Evolutionary conservation across 2,888 invertebrate genomes (phyloP).

Genomic region (Metalampra italica): DNA sequence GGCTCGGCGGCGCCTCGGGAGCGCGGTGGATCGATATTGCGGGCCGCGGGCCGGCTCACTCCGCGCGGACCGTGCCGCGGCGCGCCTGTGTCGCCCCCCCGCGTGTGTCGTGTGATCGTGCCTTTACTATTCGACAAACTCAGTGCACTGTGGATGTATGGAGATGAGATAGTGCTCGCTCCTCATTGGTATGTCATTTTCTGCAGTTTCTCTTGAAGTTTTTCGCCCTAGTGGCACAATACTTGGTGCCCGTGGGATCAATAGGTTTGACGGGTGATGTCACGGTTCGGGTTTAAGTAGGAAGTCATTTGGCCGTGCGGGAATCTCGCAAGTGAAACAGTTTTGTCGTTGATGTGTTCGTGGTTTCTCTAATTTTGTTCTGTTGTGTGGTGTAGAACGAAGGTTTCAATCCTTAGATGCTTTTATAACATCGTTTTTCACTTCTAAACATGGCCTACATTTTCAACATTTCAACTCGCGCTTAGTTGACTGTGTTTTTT

Average conservation of each 20-base stretch:
- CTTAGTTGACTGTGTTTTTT: no score
- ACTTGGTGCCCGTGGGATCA: slow-evolving; percentile 41
- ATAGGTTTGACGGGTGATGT: slow-evolving; percentile 53
- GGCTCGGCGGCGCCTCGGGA: slow-evolving; percentile 71
- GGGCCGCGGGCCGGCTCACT: slow-evolving; percentile 55
- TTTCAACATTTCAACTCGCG: no score
- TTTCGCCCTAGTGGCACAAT: slow-evolving; percentile 15
- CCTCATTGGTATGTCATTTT: slow-evolving; percentile 43
- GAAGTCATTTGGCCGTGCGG: slow-evolving; percentile 3
- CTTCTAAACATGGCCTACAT: no score
- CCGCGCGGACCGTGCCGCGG: slow-evolving; percentile 48
- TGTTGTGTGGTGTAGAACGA: no score
- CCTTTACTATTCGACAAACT: slow-evolving; percentile 24
- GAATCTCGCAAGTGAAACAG: background rate
- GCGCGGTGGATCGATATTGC: slow-evolving; percentile 60
- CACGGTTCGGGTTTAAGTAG: slow-evolving; percentile 30
- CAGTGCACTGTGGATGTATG: slow-evolving; percentile 46
- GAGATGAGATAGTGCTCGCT: slow-evolving; percentile 63
- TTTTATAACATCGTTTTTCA: no score
- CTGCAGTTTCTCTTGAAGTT: background rate
- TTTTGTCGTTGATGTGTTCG: no score
- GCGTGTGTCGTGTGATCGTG: slow-evolving; percentile 20
- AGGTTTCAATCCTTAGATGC: no score
- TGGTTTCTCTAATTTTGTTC: no score
- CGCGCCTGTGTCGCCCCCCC: slow-evolving; percentile 48